Evolutionary conservation across 2,797 vertebrate genomes (phyloP), one percentile per base, ranked within the genome.

Genomic region (Smutsia gigantea): DNA sequence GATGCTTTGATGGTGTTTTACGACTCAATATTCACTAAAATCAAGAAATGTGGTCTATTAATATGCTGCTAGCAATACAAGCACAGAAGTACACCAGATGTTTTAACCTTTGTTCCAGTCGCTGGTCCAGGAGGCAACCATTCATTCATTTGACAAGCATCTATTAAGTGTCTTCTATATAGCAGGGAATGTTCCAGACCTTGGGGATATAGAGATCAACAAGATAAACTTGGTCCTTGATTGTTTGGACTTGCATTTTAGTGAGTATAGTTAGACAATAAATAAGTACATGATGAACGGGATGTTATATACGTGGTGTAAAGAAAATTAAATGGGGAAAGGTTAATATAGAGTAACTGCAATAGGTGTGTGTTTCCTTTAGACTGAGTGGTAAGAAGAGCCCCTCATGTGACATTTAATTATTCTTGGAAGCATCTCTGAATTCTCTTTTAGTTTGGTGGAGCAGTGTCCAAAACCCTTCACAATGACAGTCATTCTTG

Each of bases 1-100:
- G 59, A 46, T 89, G 14, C 9, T 75, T 78, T 92, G n/a, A n/a
- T 29, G 23, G 90, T 96, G 29, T 78, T 95, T 97, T 96, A 79
- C 77, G 88, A 94, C 39, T 94, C 27, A 46, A 0, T 63, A 46
- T 74, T 95, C 71, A 55, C 8, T 59, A 61, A 94, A 96, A 69
- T 94, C 46, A 93, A 93, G 68, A 53, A 94, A 79, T 85, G 11
- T 14, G 63, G 34, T 77, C 42, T n/a, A 34, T 93, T 95, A 89
- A 71, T 46, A 82, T 79, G 69, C 31, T 95, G 25, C 39, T 89
- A 66, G 85, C 96, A 95, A 93, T 87, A 23, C 55, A 93, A 88
- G 63, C 71, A 8, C 21, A 79, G 74, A 95, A 82, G 68, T 79
- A 61, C 17, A 75, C 9, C 78, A 91, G 82, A 51, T 93, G 63